These are phyloP conservation scores for Riptortus pedestris DNA, from an alignment of 1,140 invertebrate species.

Conservation along the genomic window DNA sequence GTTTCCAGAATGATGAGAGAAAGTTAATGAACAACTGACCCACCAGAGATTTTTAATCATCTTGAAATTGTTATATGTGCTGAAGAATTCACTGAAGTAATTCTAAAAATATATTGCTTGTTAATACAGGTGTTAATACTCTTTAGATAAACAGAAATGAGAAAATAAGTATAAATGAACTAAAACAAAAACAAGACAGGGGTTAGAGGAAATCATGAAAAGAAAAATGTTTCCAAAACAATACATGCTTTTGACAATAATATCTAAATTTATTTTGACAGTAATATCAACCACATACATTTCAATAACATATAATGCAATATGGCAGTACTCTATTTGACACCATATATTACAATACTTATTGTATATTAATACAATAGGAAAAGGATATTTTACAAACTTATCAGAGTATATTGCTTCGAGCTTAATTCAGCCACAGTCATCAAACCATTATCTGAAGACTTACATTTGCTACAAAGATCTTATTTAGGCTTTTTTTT, in stretches of 20 bases:
- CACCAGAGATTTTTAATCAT: no score
- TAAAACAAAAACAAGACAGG: constrained; percentile 21
- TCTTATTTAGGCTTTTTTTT: not conserved
- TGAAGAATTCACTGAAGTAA: no score
- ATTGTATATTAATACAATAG: constrained; percentile 23
- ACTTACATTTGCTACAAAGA: not conserved
- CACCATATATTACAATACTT: constrained; percentile 24
- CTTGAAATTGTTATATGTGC: no score
- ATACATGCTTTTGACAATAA: constrained; percentile 23
- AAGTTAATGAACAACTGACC: no score
- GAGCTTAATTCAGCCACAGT: not conserved
- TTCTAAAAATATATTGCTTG: no score
- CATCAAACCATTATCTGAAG: not conserved
- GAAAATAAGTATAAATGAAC: no score
- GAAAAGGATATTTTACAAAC: constrained; percentile 19
- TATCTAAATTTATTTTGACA: constrained; percentile 29
- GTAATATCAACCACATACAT: constrained; percentile 26
- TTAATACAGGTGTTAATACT: no score
- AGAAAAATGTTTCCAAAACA: not conserved
- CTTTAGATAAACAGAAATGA: no score
- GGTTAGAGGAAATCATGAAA: not conserved
- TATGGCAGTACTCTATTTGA: constrained; percentile 22
- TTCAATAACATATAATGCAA: constrained; percentile 22
- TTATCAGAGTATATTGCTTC: constrained; percentile 7
- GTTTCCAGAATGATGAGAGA: no score